phyloP scores from a whole-genome alignment of 2,888 invertebrate genomes.

The Zonitis immaculata region DNA sequence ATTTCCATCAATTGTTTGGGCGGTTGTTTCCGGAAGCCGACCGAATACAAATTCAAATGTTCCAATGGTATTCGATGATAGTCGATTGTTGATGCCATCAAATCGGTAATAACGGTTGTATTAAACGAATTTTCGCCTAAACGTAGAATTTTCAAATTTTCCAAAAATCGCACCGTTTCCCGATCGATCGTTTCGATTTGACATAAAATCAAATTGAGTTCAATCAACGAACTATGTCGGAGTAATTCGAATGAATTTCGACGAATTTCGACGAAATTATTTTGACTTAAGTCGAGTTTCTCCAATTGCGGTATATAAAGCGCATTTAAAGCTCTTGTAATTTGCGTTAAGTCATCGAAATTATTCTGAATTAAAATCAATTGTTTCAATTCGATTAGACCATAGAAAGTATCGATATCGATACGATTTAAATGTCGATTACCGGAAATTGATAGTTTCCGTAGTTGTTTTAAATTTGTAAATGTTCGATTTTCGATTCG shows the following conservation, averaged over 20 bases:
- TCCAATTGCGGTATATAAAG: conserved; percentile 49
- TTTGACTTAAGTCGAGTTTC: conserved; percentile 54
- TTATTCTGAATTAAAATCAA: conserved; percentile 56
- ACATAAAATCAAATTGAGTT: conserved; percentile 53
- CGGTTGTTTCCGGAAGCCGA: conserved; percentile 53
- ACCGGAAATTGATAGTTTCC: conserved; percentile 55
- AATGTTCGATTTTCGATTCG: conserved; percentile 52
- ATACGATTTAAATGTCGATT: conserved; percentile 51
- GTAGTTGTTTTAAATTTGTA: conserved; percentile 49
- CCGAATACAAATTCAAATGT: conserved; percentile 51
- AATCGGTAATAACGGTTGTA: conserved; percentile 45
- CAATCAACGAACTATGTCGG: conserved; percentile 48
- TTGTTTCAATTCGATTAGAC: conserved; percentile 51
- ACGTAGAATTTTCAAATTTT: conserved; percentile 48
- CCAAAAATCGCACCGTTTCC: conserved; percentile 50
- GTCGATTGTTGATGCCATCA: conserved; percentile 44
- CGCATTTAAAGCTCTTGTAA: conserved; percentile 48
- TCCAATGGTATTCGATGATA: conserved; percentile 48
- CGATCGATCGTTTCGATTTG: conserved; percentile 54
- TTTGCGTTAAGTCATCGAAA: conserved; percentile 48
- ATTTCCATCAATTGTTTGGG: conserved; percentile 50
- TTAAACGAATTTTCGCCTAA: conserved; percentile 56
- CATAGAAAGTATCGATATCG: conserved; percentile 51
- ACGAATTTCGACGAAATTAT: conserved; percentile 49
- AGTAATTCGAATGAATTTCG: conserved; percentile 50